These are phyloP conservation scores for Caenorhabditis inopinata DNA, from an alignment of 1,140 invertebrate genomes.

Conservation along the genomic window DNA sequence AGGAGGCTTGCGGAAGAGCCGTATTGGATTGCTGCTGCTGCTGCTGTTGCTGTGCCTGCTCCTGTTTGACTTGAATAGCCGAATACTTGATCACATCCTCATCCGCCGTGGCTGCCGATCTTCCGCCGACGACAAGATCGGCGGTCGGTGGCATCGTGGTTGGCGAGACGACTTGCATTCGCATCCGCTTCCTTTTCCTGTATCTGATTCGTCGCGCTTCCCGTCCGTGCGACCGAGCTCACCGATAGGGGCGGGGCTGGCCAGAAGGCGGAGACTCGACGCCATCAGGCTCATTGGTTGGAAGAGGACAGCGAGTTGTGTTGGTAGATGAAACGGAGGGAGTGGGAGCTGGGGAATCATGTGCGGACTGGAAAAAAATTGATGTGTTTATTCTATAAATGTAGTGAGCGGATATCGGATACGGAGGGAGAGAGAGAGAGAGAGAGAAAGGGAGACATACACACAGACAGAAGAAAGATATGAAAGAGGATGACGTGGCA, in stretches of 20 bases:
- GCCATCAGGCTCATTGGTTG: constrained; percentile 4
- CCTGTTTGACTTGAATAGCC: constrained; percentile 10
- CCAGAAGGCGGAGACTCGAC: background rate
- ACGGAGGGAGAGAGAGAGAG: too few species aligned
- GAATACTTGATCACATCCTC: constrained; percentile 28
- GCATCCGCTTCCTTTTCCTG: constrained; percentile 33
- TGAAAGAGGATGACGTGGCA: too few species aligned
- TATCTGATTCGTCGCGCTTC: constrained; percentile 18
- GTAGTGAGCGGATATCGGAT: too few species aligned
- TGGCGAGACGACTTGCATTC: constrained; percentile 25
- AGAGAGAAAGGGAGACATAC: too few species aligned
- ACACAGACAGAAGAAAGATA: too few species aligned
- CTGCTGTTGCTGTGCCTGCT: background rate
- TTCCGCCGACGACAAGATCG: constrained; percentile 5
- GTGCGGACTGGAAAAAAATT: background rate
- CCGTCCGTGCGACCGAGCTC: background rate
- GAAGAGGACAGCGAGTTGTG: background rate
- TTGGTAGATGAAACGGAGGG: background rate
- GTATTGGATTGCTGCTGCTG: constrained; percentile 17
- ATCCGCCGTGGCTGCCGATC: background rate
- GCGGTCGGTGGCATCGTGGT: background rate
- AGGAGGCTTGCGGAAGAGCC: background rate
- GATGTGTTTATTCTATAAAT: background rate
- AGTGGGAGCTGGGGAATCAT: background rate
- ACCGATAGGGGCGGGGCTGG: background rate